These are phyloP conservation scores for Esox masquinongy DNA, from an alignment of 2,797 vertebrate species.

Conservation along the genomic window DNA sequence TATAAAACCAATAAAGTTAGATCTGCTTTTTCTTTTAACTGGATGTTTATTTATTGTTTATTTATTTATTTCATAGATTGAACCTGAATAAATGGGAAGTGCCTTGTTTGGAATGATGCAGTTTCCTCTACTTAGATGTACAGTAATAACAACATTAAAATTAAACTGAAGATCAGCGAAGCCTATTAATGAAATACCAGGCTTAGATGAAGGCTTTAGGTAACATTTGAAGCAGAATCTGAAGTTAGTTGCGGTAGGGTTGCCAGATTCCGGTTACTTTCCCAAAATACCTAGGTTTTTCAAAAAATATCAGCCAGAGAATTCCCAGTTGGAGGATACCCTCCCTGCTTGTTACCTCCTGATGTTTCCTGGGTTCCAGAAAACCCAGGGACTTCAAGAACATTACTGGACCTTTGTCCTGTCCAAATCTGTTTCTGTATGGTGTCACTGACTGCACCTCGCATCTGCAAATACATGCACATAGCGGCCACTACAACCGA, in stretches of 20 bases:
- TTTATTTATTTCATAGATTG: constrained; percentile 57
- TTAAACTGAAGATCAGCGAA: background rate
- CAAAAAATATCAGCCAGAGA: background rate
- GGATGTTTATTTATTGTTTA: constrained; percentile 49
- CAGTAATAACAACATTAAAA: background rate
- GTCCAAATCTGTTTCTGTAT: constrained; percentile 9
- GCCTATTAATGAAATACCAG: too few relatives aligned
- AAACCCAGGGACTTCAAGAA: background rate
- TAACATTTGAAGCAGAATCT: too few relatives aligned
- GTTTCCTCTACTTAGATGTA: constrained; percentile 32
- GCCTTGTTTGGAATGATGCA: constrained; percentile 70
- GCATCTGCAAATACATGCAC: background rate
- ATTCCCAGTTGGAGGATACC: background rate
- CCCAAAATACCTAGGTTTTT: background rate
- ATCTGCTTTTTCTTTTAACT: constrained; percentile 37
- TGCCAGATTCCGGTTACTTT: background rate
- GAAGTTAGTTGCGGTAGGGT: background rate
- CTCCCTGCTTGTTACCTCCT: background rate
- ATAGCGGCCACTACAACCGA: background rate
- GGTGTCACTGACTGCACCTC: background rate
- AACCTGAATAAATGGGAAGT: constrained; percentile 74
- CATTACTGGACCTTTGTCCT: background rate
- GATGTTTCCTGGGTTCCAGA: background rate
- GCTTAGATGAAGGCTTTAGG: too few relatives aligned
- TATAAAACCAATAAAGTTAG: constrained; percentile 34